Evolutionary conservation across 2,888 invertebrate species (phyloP), one percentile per base, ranked within the genome.

Genomic region (Drosophila quinaria): DNA sequence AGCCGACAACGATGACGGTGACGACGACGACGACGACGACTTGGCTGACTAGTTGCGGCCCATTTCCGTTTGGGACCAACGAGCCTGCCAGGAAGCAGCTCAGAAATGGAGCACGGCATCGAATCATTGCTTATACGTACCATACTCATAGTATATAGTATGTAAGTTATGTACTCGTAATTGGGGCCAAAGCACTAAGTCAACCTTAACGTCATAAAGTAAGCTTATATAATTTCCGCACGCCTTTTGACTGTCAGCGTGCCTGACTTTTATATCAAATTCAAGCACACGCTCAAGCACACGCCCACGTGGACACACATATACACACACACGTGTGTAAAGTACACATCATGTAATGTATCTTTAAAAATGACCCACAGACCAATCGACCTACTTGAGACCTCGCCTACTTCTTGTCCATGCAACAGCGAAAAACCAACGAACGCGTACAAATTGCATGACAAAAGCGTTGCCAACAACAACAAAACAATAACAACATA

Each of bases 221-320:
- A 52, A 78, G 71, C 86, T 86, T 81, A 77, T 79, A 81, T 77
- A 87, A 84, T 84, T 87, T 87, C 70, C 84, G 72, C 62, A 77
- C 70, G 77, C 69, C 64, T 78, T 75, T 71, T 70, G 71, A 60
- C 60, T 61, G 68, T 70, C 68, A 47, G 59, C 59, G 58, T 56
- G 67, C 59, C 61, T 59, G 58, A 50, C 56, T 68, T 68, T 59
- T 65, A 59, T 58, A 70, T 66, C 69, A 77, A 67, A 60, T 50
- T 60, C 60, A 77, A 70, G 64, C 44, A 52, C 39, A 59, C 56
- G 37, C 50, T 31, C 33, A 56, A 46, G n/a, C 39, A 29, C 25
- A 46, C 49, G 6, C 37, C 15, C 39, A 55, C 31, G 41, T 35
- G 3, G n/a, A 13, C 42, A 39, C 17, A 22, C n/a, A 49, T 51